A percentile compares a stretch with the other conserved stretches of the same genome.
Conservation (phyloP, 1,140 invertebrate species). For the Platorchestia sp. region DNA sequence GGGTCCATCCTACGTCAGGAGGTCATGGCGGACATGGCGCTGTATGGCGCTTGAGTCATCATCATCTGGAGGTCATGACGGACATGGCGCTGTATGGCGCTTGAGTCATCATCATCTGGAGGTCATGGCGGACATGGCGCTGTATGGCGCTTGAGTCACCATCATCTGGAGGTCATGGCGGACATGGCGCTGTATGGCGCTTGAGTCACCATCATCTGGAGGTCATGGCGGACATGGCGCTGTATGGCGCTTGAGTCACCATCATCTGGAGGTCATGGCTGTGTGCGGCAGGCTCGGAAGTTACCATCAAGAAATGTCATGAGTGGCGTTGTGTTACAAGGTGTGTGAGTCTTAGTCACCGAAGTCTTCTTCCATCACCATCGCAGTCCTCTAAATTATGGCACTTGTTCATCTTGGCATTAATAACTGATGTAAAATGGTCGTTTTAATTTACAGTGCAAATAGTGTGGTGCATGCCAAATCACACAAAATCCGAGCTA, state of each 20-base stretch:
- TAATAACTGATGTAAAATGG: too few relatives aligned
- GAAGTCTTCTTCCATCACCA: background rate
- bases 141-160: background rate
- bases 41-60: background rate
- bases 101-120: background rate
- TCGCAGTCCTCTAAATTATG: background rate
- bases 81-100: background rate
- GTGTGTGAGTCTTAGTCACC: too few relatives aligned
- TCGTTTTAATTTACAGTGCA: too few relatives aligned
- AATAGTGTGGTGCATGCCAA: too few relatives aligned
- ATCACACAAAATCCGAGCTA: too few relatives aligned
- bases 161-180: background rate
- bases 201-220: background rate
- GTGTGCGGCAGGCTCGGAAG: background rate
- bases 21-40: slow-evolving; percentile 37
- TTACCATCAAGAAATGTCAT: background rate
- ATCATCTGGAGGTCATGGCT: background rate
- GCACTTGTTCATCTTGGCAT: too few relatives aligned
- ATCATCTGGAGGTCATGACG: background rate
- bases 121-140: background rate
- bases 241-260: background rate
- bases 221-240: slow-evolving; percentile 37
- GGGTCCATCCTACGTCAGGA: slow-evolving; percentile 33
- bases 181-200: background rate
- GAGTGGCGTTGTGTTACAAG: too few relatives aligned